These are phyloP conservation scores for Nanorana parkeri DNA, from an alignment of 2,113 vertebrate species.

Conservation along the genomic window DNA sequence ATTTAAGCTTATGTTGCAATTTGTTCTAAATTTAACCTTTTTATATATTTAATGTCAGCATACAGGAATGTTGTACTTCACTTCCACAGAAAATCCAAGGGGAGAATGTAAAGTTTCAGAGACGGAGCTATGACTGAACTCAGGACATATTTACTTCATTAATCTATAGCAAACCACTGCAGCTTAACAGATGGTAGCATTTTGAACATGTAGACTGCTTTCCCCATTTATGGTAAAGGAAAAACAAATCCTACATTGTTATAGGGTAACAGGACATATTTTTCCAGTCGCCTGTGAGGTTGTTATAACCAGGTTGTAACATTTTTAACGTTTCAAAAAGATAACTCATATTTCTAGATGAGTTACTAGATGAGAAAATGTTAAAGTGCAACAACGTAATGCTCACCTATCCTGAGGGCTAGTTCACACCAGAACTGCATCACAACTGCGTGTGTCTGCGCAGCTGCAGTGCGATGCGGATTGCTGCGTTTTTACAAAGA, in stretches of 20 bases:
- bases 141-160: slow-evolving; percentile 17
- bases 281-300: too few species aligned
- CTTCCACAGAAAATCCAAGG: slow-evolving; percentile 20
- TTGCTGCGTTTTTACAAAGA: too few species aligned
- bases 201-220: slow-evolving; percentile 3
- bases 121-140: slow-evolving; percentile 9
- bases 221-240: slow-evolving; percentile 26
- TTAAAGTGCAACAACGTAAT: too few species aligned
- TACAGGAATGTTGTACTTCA: slow-evolving; percentile 6
- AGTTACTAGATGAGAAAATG: too few species aligned
- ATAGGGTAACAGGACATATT: too few species aligned
- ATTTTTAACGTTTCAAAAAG: too few species aligned
- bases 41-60: slow-evolving; percentile 5
- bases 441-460: too few species aligned
- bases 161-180: slow-evolving; percentile 2
- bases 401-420: too few species aligned
- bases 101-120: slow-evolving; percentile 6
- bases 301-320: too few species aligned
- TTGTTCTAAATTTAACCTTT: slow-evolving; percentile 1
- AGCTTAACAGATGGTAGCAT: slow-evolving; percentile 29
- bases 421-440: too few species aligned
- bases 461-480: too few species aligned
- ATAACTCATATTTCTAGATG: too few species aligned
- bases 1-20: slow-evolving; percentile 30
- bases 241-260: background rate